phyloP scores from a whole-genome alignment of 2,888 invertebrate species.

The Leptogaster cylindrica region DNA sequence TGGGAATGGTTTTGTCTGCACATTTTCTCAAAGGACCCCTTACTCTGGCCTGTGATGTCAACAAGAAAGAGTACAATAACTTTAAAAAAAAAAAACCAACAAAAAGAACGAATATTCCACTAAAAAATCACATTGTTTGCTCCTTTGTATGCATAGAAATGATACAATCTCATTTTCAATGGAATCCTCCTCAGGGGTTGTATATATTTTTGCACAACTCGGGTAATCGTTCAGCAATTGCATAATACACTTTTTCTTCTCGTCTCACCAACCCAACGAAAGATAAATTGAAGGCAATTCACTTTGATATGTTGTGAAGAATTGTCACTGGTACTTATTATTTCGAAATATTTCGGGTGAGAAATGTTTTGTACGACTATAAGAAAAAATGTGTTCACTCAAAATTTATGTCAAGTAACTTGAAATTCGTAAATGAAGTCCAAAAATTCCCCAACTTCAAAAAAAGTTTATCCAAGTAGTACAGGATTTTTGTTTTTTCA shows the following conservation, averaged over 20 bases:
- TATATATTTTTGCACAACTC: conserved; percentile 16
- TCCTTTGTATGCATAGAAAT: conserved; percentile 39
- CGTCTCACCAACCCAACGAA: not conserved
- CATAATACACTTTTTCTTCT: conserved; percentile 18
- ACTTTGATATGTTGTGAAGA: not conserved
- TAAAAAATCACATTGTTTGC: conserved; percentile 34
- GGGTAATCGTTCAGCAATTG: conserved; percentile 34
- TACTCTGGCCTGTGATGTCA: conserved; percentile 19
- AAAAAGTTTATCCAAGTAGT: too few relatives aligned
- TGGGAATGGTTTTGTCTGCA: conserved; percentile 36
- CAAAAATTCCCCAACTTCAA: too few relatives aligned
- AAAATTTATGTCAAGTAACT: too few relatives aligned
- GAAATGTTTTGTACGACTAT: too few relatives aligned
- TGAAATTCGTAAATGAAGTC: too few relatives aligned
- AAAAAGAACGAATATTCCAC: too few relatives aligned
- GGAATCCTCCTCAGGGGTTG: conserved; percentile 24
- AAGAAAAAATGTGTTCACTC: too few relatives aligned
- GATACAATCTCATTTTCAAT: conserved; percentile 39
- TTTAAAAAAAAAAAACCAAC: conserved; percentile 11
- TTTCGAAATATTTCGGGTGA: too few relatives aligned
- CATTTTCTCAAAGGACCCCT: conserved; percentile 6
- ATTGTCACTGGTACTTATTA: conserved; percentile 10
- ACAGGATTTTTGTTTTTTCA: too few relatives aligned
- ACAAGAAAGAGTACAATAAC: conserved; percentile 34
- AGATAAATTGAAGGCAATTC: conserved; percentile 19